A percentile compares a stretch with the other conserved stretches of the same genome.
phyloP scores from a whole-genome alignment of 2,888 invertebrate species.

The Eucera pruinosa region DNA sequence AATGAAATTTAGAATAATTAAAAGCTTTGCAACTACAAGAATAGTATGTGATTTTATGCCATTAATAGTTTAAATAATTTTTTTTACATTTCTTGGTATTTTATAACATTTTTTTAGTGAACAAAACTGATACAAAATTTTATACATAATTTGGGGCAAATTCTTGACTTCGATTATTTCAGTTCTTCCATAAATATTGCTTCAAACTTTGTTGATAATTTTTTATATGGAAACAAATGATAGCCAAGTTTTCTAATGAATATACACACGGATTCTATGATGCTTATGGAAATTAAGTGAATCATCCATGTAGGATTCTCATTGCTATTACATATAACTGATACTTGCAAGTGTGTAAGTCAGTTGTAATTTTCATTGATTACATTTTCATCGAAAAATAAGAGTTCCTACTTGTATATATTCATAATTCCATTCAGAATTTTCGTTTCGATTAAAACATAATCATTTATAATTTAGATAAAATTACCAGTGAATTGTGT shows the following conservation, averaged over 20 bases:
- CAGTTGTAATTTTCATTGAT: constrained; percentile 2
- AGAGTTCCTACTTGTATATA: background rate
- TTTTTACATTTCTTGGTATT: too few species aligned
- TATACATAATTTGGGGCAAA: background rate
- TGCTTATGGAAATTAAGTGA: constrained; percentile 16
- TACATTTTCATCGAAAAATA: background rate
- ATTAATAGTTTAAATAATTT: too few species aligned
- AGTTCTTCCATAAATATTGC: too few species aligned
- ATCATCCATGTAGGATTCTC: background rate
- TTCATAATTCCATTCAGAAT: background rate
- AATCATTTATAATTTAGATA: background rate
- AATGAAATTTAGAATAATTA: too few species aligned
- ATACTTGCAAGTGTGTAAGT: too few species aligned
- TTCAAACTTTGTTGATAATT: background rate
- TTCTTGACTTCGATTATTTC: background rate
- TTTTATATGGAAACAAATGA: background rate
- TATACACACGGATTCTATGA: constrained; percentile 3
- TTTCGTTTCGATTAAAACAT: background rate
- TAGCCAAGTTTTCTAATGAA: constrained; percentile 10
- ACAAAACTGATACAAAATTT: too few species aligned
- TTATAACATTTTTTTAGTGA: too few species aligned
- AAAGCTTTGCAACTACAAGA: too few species aligned
- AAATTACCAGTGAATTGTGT: background rate
- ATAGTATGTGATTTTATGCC: too few species aligned
- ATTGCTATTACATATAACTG: background rate